These are phyloP conservation scores for Camponotus fellah DNA, from an alignment of 2,888 invertebrate species.

Conservation along the genomic window DNA sequence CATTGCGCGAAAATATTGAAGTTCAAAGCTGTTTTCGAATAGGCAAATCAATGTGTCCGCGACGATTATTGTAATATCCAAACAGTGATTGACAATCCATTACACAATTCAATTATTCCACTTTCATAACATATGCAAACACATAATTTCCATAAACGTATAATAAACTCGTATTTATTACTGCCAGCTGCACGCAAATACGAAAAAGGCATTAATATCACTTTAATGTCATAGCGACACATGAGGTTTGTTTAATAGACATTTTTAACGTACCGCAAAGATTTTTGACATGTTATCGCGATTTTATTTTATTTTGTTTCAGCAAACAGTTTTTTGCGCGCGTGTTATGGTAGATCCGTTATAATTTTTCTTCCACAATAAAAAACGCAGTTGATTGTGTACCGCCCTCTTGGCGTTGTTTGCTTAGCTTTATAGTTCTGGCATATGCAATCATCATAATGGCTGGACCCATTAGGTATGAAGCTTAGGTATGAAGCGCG, in stretches of 20 bases:
- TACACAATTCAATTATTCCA: conserved; percentile 45
- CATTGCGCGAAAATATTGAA: conserved; percentile 37
- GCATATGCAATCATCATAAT: conserved; percentile 79
- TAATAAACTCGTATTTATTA: conserved; percentile 51
- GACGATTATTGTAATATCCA: conserved; percentile 35
- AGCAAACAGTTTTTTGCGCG: not conserved
- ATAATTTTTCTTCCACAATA: not conserved
- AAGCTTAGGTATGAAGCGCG: conserved; percentile 65
- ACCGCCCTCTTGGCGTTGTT: conserved; percentile 46
- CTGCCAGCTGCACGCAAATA: conserved; percentile 31
- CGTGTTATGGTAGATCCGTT: not conserved
- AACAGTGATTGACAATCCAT: conserved; percentile 49
- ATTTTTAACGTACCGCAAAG: conserved; percentile 2
- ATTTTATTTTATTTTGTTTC: conserved; percentile 18
- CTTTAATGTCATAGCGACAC: conserved; percentile 30
- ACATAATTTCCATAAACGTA: conserved; percentile 41
- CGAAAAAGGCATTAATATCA: conserved; percentile 48
- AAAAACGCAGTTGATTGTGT: conserved; percentile 16
- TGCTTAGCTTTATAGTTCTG: conserved; percentile 73
- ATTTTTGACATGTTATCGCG: not conserved
- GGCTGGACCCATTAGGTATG: conserved; percentile 73
- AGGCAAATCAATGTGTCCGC: conserved; percentile 41
- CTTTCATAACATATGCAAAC: conserved; percentile 47
- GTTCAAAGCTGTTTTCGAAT: conserved; percentile 46
- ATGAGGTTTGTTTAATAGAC: conserved; percentile 25